Base-by-base conservation (phyloP, 2,888 invertebrate genomes). In the Ichneumoninae sp. region DNA sequence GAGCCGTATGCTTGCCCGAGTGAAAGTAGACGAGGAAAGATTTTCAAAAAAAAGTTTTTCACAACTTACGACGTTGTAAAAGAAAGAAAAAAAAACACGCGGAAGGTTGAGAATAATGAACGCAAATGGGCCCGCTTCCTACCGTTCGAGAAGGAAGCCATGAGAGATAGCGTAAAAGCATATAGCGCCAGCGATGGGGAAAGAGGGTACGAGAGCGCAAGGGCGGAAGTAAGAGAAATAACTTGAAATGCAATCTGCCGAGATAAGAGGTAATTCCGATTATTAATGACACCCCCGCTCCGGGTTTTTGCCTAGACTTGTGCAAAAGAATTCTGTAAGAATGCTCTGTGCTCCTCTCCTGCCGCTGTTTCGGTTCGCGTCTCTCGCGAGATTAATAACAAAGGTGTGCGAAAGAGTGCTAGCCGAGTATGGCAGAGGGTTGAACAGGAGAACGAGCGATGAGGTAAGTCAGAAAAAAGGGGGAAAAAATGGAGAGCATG, bases 211-310 rank as follows among this genome's bases (percentile, higher is more conserved):
- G 47, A 44, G 47, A 44, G 68, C 66, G 74, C 63, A 60, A 63
- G 52, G 65, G 75, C 70, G 78, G 50, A 80, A 83, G 79, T 71
- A 68, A 71, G 71, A 68, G 76, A 69, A 79, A 78, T 71, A 68
- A 80, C 83, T 81, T 68, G 78, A 83, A 73, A 83, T 74, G 87
- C 83, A 86, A 89, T 88, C 84, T 86, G 83, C 84, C 75, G 74
- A 85, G 87, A 88, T 88, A 86, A 88, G 86, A 86, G 87, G 88
- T 89, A 89, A 89, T 88, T 90, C 87, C 87, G 88, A 89, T 90
- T 91, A 90, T 89, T 89, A 90, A 90, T 89, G 88, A 89, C 85
- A 82, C 87, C 73, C 79, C 85, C 87, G 83, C 73, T 81, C 16
- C 22, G 19, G 26, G 19, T n/a, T 30, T 16, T 54, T 47, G 22